Base-by-base conservation (phyloP, 2,113 vertebrate genomes). In the Xyrauchen texanus region DNA sequence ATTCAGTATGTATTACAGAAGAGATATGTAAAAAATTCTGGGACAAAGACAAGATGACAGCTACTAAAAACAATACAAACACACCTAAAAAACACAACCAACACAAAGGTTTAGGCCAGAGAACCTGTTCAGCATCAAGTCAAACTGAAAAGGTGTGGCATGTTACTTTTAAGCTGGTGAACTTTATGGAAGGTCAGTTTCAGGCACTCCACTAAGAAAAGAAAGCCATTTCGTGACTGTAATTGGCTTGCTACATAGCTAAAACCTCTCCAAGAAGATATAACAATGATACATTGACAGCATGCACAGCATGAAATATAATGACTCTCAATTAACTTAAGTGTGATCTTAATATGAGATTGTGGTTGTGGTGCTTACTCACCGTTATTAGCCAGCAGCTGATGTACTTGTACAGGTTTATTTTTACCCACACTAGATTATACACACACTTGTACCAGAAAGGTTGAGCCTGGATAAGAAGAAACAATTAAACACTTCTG, bases 371-470 rank as follows among this genome's bases (percentile, higher is more conserved):
- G 0, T 12, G 65, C n/a, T 53, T 77, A 94, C 97, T 96, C 85
- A 99, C 98, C 81, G 95, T 96, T 82, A 99, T 96, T 63, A 99
- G 91, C 98, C 98, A 99, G 88, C 97, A 99, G 88, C 95, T 96
- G 86, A 99, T 96, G 0, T 99, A 99, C 89, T 98, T 99, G 90
- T 98, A 98, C 79, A 99, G 93, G 80, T 91, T 93, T 7, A 98
- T 80, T 92, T 99, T 99, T 70, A 95, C 95, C 98, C 97, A 99
- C 57, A 99, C 68, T 78, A 96, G 79, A 79, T 98, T 95, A 87
- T 96, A 98, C 77, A 96, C 85, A 84, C 96, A 98, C 64, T 96
- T 96, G 89, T 96, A 98, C 96, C 96, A 98, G 91, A 99, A 96
- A 0, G 94, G 92, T 74, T 89, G 94, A 51, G 91, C 94, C 98